These are phyloP conservation scores for Halichoerus grypus DNA, from an alignment of 2,113 vertebrate genomes.

Conservation along the genomic window DNA sequence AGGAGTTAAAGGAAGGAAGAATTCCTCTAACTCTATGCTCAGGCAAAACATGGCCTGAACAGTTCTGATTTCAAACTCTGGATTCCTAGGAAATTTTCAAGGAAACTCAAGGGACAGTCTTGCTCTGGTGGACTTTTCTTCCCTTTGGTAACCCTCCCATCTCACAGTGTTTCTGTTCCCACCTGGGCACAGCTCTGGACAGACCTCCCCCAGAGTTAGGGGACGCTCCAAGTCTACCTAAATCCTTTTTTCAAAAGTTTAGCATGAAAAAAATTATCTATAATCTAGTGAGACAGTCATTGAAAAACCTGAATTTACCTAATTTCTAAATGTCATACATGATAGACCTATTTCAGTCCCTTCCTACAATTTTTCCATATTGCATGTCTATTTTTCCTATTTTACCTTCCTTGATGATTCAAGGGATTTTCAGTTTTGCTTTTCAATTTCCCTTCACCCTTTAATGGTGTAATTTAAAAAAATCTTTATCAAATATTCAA, in stretches of 20 bases:
- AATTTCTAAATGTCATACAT: background rate
- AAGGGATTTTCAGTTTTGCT: background rate
- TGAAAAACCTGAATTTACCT: background rate
- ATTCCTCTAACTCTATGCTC: background rate
- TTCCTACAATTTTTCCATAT: background rate
- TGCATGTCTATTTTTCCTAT: background rate
- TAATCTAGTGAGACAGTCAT: background rate
- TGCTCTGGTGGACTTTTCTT: background rate
- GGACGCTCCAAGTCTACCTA: background rate
- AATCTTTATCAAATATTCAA: background rate
- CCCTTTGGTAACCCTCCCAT: background rate
- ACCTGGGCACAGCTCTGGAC: background rate
- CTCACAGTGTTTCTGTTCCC: background rate
- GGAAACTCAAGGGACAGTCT: background rate
- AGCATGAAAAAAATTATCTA: background rate
- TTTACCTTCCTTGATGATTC: background rate
- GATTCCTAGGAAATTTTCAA: background rate
- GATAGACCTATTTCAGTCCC: background rate
- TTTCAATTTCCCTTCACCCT: background rate
- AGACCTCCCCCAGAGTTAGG: background rate
- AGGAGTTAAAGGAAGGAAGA: background rate
- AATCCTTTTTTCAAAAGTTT: background rate
- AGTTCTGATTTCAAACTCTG: background rate
- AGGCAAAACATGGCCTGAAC: background rate
- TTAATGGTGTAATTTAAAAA: background rate